Evolutionary conservation across 1,140 invertebrate species (phyloP), one percentile per base, ranked within the genome.

Genomic region (Matsumurasca onukii): DNA sequence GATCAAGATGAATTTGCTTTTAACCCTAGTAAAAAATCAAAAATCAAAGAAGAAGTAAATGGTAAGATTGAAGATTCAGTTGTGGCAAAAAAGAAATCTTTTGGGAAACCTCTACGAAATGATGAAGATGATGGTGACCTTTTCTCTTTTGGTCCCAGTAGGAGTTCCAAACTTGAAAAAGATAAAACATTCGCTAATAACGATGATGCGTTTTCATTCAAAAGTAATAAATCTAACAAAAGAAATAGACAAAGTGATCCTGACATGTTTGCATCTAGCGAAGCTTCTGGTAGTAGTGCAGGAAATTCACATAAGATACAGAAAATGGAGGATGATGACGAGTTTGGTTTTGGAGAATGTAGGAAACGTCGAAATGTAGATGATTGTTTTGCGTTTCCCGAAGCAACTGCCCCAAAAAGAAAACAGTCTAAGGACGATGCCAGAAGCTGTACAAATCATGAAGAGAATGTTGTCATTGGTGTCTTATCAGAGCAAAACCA

Each of bases 1-100:
- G 55, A 59, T 59, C 24, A 59, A 27, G 55, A 59, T 59, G 55
- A 25, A 29, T 59, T 59, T 59, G 25, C 55, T 27, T 59, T 59
- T 29, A 9, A 22, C n/a, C n/a, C 55, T 27, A 27, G 9, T 27
- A 59, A 59, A 59, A 27, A n/a, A 27, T 29, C 22, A 9, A 39
- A 39, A 39, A 5, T 39, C 17, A 5, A 39, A 39, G 17, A 39
- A 17, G 34, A 39, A 17, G 34, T 17, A 9, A 17, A 39, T 9
- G 17, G 17, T 17, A 17, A 39, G 34, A 17, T 39, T 39, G 34
- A 39, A 9, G 34, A 39, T 9, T 39, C 17, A 5, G 5, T 17
- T 39, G 5, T 39, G 5, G 17, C 34, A 39, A 9, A 5, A 39
- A 39, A 39, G 34, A 39, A 39, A 39, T 9, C 5, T 39, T 39